These are phyloP conservation scores for Amphibalanus amphitrite DNA, from an alignment of 1,140 invertebrate species.

Conservation along the genomic window DNA sequence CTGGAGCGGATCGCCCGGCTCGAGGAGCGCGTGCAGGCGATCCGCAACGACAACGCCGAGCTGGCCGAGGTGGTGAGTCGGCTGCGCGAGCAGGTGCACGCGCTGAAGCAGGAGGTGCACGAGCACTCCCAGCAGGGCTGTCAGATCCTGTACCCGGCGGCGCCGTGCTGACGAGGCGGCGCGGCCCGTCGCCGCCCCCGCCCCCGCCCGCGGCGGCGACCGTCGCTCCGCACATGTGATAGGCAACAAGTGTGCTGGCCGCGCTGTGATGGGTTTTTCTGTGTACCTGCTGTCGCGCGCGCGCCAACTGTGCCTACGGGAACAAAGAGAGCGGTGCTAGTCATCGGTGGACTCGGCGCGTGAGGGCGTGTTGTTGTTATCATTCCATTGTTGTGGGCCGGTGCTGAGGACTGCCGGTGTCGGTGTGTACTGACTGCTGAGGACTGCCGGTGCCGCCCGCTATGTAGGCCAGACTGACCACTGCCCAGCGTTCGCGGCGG, in stretches of 20 bases:
- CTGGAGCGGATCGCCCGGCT: slow-evolving; percentile 83
- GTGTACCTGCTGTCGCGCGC: slow-evolving; percentile 1
- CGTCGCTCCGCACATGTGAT: neutral
- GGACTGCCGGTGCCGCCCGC: neutral
- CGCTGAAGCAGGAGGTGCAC: slow-evolving; percentile 85
- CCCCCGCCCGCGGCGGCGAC: no score
- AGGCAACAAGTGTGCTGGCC: slow-evolving; percentile 1
- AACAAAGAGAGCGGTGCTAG: neutral
- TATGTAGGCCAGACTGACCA: neutral
- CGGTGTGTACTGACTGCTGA: no score
- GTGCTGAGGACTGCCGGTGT: neutral
- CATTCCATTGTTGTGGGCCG: neutral
- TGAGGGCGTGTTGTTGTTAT: neutral
- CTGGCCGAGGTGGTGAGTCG: slow-evolving; percentile 59
- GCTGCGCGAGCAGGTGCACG: slow-evolving; percentile 78
- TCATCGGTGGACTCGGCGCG: neutral
- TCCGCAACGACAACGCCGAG: slow-evolving; percentile 81
- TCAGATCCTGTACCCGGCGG: slow-evolving; percentile 31
- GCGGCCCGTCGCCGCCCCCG: no score
- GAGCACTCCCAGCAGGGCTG: slow-evolving; percentile 83
- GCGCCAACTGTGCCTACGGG: neutral
- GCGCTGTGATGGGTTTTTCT: neutral
- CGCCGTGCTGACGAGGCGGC: neutral
- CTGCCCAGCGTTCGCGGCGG: no score
- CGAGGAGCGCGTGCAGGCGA: slow-evolving; percentile 77